These are phyloP conservation scores for Oceanodroma leucorhoa DNA, from an alignment of 2,797 vertebrate species.

Conservation along the genomic window DNA sequence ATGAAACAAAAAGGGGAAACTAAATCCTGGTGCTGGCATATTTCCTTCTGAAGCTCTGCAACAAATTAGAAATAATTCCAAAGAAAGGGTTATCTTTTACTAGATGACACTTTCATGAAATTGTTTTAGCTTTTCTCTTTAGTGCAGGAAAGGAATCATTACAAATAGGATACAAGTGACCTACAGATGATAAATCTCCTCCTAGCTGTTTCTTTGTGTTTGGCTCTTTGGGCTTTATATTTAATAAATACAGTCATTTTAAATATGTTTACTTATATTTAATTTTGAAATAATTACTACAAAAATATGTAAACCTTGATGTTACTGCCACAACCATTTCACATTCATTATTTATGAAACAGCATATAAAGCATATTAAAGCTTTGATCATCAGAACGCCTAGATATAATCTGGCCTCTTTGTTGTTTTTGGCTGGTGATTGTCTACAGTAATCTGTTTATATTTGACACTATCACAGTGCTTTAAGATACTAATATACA, in stretches of 20 bases:
- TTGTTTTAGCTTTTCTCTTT: conserved; percentile 39
- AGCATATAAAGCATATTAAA: conserved; percentile 41
- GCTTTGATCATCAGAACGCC: conserved; percentile 55
- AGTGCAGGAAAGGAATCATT: conserved; percentile 48
- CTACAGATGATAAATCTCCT: conserved; percentile 53
- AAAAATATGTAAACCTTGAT: conserved; percentile 51
- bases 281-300: conserved; percentile 68
- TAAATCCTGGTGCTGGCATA: neutral
- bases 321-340: conserved; percentile 45
- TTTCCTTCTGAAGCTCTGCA: conserved; percentile 23
- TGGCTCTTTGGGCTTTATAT: conserved; percentile 20
- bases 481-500: neutral
- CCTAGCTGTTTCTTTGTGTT: conserved; percentile 51
- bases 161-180: conserved; percentile 46
- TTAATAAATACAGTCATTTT: conserved; percentile 59
- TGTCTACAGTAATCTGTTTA: conserved; percentile 32
- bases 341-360: conserved; percentile 69
- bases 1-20: neutral
- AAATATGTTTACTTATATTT: conserved; percentile 61
- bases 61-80: neutral
- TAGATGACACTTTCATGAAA: conserved; percentile 7
- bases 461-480: neutral
- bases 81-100: conserved; percentile 21
- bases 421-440: conserved; percentile 38
- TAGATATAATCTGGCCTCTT: conserved; percentile 38